Conservation (phyloP, 2,113 vertebrate species). For the Dendrocopos noguchii region DNA sequence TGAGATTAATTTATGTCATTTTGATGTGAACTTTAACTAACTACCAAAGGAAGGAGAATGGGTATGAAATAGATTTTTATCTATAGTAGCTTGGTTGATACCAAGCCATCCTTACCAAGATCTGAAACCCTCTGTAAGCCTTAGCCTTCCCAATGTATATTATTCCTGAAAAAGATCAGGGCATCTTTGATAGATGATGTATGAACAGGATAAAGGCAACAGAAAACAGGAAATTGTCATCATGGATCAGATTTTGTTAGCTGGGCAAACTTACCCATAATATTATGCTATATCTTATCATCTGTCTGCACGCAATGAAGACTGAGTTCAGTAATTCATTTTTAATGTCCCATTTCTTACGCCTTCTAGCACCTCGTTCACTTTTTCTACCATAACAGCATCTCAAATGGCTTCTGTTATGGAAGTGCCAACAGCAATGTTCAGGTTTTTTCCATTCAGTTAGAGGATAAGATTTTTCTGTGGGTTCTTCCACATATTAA, state of each 20-base stretch:
- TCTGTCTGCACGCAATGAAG: neutral
- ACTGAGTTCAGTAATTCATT: slow-evolving; percentile 34
- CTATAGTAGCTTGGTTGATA: neutral
- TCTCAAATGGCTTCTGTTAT: slow-evolving; percentile 4
- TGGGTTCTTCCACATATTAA: neutral
- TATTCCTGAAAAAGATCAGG: slow-evolving; percentile 15
- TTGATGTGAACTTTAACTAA: neutral
- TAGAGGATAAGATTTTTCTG: neutral
- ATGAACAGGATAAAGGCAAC: slow-evolving; percentile 32
- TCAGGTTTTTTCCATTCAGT: neutral
- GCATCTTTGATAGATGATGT: slow-evolving; percentile 37
- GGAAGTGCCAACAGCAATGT: slow-evolving; percentile 25
- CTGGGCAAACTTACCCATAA: neutral
- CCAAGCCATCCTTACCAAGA: neutral
- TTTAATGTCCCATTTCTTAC: slow-evolving; percentile 54
- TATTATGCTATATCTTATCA: neutral
- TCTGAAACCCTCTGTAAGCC: neutral
- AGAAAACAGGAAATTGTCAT: slow-evolving; percentile 58
- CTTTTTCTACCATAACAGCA: slow-evolving; percentile 27
- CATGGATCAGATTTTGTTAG: slow-evolving; percentile 32
- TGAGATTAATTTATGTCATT: neutral
- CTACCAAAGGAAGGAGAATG: neutral
- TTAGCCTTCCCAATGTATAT: neutral
- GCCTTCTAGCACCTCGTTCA: slow-evolving; percentile 42
- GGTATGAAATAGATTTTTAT: neutral